These are phyloP conservation scores for Penaeus chinensis DNA, from an alignment of 1,140 invertebrate species.

Conservation along the genomic window DNA sequence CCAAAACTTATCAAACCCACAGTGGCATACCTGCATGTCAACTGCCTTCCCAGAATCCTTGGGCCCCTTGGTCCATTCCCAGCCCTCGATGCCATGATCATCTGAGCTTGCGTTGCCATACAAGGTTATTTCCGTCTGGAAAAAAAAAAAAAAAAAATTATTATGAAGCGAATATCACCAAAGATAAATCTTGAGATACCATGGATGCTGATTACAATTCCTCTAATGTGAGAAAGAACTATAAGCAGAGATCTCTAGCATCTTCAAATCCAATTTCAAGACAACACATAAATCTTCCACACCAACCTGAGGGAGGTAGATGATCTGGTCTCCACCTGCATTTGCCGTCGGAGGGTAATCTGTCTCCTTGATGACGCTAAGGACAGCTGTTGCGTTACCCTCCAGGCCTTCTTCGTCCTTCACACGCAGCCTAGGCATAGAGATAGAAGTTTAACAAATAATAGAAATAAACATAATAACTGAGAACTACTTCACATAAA, in stretches of 20 bases:
- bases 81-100: slow-evolving; percentile 90
- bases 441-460: not conserved
- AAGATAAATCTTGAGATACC: too few species aligned
- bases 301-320: slow-evolving; percentile 80
- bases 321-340: slow-evolving; percentile 89
- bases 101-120: slow-evolving; percentile 92
- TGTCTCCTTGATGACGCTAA: slow-evolving; percentile 89
- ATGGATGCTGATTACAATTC: too few species aligned
- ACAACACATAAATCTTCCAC: not conserved
- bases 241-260: too few species aligned
- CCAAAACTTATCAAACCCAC: too few species aligned
- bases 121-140: slow-evolving; percentile 84
- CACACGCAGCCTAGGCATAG: slow-evolving; percentile 79
- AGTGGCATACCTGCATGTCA: slow-evolving; percentile 51
- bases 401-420: slow-evolving; percentile 90
- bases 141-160: not conserved
- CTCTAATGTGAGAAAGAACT: too few species aligned
- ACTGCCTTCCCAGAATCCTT: slow-evolving; percentile 82
- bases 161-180: too few species aligned
- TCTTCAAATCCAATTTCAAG: not conserved
- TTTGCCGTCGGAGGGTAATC: slow-evolving; percentile 96
- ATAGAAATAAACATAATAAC: not conserved
- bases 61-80: slow-evolving; percentile 94
- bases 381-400: slow-evolving; percentile 88
- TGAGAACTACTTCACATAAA: not conserved